Conservation (phyloP, 2,113 vertebrate genomes). For the Hyaena hyaena region DNA sequence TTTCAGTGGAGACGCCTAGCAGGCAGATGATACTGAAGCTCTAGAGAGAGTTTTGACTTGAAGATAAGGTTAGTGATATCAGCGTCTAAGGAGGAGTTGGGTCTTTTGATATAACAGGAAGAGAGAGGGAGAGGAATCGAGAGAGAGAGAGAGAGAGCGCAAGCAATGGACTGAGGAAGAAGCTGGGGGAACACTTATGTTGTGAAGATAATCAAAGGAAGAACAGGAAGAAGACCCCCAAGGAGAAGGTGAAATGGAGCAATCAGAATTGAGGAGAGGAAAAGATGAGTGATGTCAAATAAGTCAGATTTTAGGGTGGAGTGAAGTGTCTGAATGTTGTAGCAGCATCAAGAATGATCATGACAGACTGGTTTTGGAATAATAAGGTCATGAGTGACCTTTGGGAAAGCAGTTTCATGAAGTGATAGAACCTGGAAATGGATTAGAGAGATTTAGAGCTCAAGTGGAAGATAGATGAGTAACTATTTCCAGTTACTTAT, state of each 20-base stretch:
- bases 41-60: not conserved
- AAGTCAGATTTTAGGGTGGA: fast-evolving
- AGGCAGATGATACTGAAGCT: not conserved
- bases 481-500: not conserved
- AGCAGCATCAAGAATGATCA: not conserved
- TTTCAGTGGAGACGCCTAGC: not conserved
- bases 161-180: not conserved
- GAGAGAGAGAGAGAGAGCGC: not conserved
- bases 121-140: too few species aligned
- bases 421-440: not conserved
- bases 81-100: not conserved
- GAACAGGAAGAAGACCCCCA: not conserved
- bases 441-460: not conserved
- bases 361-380: not conserved
- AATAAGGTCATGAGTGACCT: not conserved
- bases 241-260: not conserved
- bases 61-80: not conserved
- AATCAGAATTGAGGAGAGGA: not conserved
- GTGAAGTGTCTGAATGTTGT: not conserved
- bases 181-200: not conserved
- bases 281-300: not conserved
- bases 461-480: not conserved
- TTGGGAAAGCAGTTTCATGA: not conserved
- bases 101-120: not conserved
- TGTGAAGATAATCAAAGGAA: not conserved